These are phyloP conservation scores for Galeruca laticollis DNA, from an alignment of 2,888 invertebrate genomes.

Conservation along the genomic window DNA sequence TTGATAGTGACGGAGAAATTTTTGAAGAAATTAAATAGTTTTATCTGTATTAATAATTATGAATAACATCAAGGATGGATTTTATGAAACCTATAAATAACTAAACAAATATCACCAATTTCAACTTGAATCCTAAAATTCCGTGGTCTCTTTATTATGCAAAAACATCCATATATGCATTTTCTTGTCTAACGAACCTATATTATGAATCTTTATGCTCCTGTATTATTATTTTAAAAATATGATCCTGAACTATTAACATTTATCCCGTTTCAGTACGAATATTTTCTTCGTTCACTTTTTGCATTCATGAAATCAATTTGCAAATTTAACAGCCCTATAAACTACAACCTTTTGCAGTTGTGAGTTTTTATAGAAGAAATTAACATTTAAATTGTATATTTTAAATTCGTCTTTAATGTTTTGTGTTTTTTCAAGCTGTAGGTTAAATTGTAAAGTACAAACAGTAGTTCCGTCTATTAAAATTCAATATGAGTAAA, in stretches of 20 bases:
- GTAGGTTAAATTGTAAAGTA: slow-evolving; percentile 8
- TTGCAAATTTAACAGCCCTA: slow-evolving; percentile 21
- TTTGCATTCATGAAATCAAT: slow-evolving; percentile 11
- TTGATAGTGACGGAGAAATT: too few species aligned
- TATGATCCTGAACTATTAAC: neutral
- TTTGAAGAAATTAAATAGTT: too few species aligned
- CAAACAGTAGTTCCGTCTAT: neutral
- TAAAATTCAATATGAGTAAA: neutral
- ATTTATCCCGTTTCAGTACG: neutral
- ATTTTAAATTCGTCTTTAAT: slow-evolving; percentile 18
- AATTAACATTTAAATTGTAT: slow-evolving; percentile 28
- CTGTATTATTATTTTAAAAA: too few species aligned
- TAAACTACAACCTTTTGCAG: slow-evolving; percentile 12
- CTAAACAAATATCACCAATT: too few species aligned
- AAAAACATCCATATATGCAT: too few species aligned
- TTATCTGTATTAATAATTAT: too few species aligned
- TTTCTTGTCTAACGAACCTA: too few species aligned
- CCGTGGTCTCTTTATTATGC: too few species aligned
- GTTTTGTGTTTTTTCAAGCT: slow-evolving; percentile 12
- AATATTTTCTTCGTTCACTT: neutral
- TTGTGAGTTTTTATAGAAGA: slow-evolving; percentile 16
- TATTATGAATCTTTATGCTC: too few species aligned
- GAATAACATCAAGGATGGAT: too few species aligned
- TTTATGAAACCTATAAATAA: too few species aligned
- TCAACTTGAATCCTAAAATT: too few species aligned